Evolutionary conservation across 2,797 vertebrate species (phyloP), one percentile per base, ranked within the genome.

Genomic region (Poecilia velifera): DNA sequence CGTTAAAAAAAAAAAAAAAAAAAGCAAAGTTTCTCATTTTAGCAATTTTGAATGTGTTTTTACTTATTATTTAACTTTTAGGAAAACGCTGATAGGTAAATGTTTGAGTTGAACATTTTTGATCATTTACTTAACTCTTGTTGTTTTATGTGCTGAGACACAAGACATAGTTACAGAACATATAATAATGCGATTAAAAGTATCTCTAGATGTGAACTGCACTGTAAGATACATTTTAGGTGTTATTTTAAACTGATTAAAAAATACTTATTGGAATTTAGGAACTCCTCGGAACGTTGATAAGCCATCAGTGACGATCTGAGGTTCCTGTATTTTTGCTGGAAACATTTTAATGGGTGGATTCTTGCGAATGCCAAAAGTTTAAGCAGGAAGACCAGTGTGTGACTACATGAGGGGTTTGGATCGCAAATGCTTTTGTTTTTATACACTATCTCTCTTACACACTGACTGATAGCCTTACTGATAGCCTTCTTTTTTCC

Each of bases 371-470:
- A 82, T 78, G 79, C 84, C 84, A 79, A 76, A 80, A 79, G 82
- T 90, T 92, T 84, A 68, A 92, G 82, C 76, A 25, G 53, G 76
- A 72, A 73, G 78, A 83, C 83, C 82, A 71, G 74, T 70, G 79
- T 84, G 87, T 84, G 46, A 41, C 81, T 89, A 74, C 82, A 66
- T 74, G 85, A 87, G 83, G 80, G 79, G 62, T 92, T 88, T 84
- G 84, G 82, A 95, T 91, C 87, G 79, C 82, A 87, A 89, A 93
- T 94, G 94, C 92, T 93, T 93, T 95, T 94, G 41, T 86, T 91
- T 9, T 9, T 53, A 93, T 95, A 93, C 94, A 94, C 93, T 95
- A 92, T 91, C 89, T 87, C 87, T 84, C 51, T 83, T 85, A 82
- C 51, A 43, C 14, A 85, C 78, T 90, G 86, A 88, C 81, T 72